Conservation (phyloP, 1,140 invertebrate species). For the Listronotus bonariensis region DNA sequence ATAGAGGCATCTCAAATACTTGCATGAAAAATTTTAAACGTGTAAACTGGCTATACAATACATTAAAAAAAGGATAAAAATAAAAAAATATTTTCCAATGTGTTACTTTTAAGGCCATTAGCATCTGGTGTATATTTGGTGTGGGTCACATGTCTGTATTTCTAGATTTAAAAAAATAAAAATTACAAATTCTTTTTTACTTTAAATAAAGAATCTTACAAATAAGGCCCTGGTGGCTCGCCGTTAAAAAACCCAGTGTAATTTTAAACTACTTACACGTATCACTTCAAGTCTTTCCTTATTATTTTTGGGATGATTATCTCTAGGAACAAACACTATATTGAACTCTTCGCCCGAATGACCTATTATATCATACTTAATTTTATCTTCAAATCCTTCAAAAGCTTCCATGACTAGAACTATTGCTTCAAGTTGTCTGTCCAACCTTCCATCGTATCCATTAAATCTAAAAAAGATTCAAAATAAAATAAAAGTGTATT, state of each 20-base stretch:
- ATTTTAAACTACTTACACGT: constrained; percentile 64
- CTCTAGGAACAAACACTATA: constrained; percentile 73
- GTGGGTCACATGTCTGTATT: too few relatives aligned
- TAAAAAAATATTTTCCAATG: too few relatives aligned
- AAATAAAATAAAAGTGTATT: constrained; percentile 3
- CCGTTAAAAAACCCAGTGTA: too few relatives aligned
- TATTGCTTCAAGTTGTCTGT: constrained; percentile 89
- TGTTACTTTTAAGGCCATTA: too few relatives aligned
- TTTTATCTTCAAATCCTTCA: constrained; percentile 85
- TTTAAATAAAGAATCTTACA: too few relatives aligned
- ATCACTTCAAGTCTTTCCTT: constrained; percentile 83
- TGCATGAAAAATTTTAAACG: too few relatives aligned
- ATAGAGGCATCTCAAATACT: too few relatives aligned
- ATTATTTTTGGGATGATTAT: constrained; percentile 81
- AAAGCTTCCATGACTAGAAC: constrained; percentile 95
- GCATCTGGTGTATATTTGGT: too few relatives aligned
- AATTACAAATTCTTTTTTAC: too few relatives aligned
- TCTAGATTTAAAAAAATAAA: neutral
- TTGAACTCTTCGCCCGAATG: constrained; percentile 90
- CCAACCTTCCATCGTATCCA: constrained; percentile 89
- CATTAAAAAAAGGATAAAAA: too few relatives aligned
- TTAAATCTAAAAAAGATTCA: constrained; percentile 82
- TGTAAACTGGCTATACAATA: too few relatives aligned
- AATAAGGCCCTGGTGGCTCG: too few relatives aligned
- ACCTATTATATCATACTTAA: constrained; percentile 91